Percentiles rank a stretch among this genome's conserved stretches.
Conservation (phyloP, 2,113 vertebrate genomes). For the Alectura lathami region DNA sequence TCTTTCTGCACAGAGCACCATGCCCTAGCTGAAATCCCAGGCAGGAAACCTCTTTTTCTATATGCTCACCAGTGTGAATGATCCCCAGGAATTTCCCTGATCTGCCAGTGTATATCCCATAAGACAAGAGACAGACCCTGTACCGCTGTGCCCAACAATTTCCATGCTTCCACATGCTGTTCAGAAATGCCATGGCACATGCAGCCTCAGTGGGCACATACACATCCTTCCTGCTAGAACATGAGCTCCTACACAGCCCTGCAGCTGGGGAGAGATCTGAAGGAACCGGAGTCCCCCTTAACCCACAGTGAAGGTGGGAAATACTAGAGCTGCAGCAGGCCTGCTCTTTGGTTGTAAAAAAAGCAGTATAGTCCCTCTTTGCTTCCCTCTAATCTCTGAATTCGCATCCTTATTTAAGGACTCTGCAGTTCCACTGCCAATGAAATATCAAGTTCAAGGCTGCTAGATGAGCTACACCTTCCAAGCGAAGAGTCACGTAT, state of each 20-base stretch:
- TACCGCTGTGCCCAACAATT: not conserved
- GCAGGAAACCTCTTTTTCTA: conserved; percentile 52
- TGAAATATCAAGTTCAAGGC: not conserved
- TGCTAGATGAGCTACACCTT: not conserved
- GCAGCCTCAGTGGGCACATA: not conserved
- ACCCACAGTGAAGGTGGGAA: not conserved
- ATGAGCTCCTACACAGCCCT: not conserved
- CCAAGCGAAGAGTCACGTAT: not conserved
- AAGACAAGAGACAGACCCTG: not conserved
- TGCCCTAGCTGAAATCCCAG: conserved; percentile 26
- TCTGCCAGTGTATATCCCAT: not conserved
- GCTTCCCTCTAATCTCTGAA: not conserved
- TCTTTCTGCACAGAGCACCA: not conserved
- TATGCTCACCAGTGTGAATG: conserved; percentile 55
- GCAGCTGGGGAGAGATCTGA: not conserved
- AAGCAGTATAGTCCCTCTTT: not conserved
- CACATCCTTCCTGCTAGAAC: not conserved
- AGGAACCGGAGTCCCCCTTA: not conserved
- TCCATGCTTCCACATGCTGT: not conserved
- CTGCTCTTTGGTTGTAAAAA: not conserved
- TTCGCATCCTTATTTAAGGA: not conserved
- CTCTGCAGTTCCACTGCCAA: not conserved
- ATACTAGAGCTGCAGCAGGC: not conserved
- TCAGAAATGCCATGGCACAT: not conserved
- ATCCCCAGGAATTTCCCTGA: conserved; percentile 48